A percentile compares a stretch with the other conserved stretches of the same genome.
Conservation (phyloP, 2,797 vertebrate genomes). For the Leontocebus nigricollis region DNA sequence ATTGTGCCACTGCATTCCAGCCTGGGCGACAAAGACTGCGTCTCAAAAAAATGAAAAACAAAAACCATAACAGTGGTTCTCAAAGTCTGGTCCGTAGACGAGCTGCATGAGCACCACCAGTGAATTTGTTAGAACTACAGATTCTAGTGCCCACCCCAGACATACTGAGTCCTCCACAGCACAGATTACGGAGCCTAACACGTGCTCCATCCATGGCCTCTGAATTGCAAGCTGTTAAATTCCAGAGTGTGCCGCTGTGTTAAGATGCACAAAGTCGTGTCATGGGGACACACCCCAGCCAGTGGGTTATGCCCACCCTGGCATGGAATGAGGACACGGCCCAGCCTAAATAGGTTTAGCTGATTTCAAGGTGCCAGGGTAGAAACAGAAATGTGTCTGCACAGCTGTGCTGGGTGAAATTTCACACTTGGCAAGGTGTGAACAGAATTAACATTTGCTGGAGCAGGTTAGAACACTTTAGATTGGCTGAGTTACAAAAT, state of each 20-base stretch:
- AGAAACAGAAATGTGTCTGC: neutral
- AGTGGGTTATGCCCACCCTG: accelerated
- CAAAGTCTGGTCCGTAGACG: neutral
- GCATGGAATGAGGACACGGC: neutral
- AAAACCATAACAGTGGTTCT: neutral
- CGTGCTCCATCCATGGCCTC: too few relatives aligned
- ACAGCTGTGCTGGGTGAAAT: neutral
- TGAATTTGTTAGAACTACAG: neutral
- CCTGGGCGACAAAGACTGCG: neutral
- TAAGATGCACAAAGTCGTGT: neutral
- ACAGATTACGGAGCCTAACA: neutral
- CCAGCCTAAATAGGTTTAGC: neutral
- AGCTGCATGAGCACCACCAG: neutral
- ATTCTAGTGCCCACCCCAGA: neutral
- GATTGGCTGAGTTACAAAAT: slow-evolving; percentile 31
- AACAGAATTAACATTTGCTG: slow-evolving; percentile 35
- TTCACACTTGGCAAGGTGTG: neutral
- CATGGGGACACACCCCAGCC: accelerated
- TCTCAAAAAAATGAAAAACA: neutral
- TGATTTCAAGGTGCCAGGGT: neutral
- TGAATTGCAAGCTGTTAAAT: neutral
- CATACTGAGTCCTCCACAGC: neutral
- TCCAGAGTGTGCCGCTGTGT: neutral
- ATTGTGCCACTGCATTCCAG: neutral
- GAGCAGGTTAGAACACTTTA: neutral